These are phyloP conservation scores for Camelus bactrianus DNA, from an alignment of 2,113 vertebrate species.

Conservation along the genomic window DNA sequence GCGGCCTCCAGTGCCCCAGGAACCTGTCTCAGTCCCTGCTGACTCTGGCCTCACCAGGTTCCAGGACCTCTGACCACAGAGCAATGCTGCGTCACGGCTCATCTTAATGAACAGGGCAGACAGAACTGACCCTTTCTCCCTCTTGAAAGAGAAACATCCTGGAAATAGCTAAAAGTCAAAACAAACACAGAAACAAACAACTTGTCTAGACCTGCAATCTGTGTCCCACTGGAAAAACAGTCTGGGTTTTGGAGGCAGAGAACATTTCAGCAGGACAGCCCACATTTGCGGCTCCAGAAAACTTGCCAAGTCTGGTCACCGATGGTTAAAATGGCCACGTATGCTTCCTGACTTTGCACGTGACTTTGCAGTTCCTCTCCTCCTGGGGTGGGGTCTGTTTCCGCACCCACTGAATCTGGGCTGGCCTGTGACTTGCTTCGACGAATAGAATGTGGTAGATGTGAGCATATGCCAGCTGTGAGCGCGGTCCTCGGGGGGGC, in stretches of 20 bases:
- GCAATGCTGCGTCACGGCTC: not conserved
- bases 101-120: constrained; percentile 35
- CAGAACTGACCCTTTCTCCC: constrained; percentile 33
- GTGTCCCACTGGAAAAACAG: constrained; percentile 47
- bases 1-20: not conserved
- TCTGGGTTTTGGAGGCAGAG: constrained; percentile 23
- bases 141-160: constrained; percentile 46
- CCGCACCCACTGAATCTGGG: not conserved
- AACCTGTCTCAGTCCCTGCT: not conserved
- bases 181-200: constrained; percentile 67
- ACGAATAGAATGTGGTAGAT: not conserved
- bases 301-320: not conserved
- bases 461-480: not conserved
- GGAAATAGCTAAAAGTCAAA: constrained; percentile 67
- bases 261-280: not conserved
- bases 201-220: constrained; percentile 30
- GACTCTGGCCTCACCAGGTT: not conserved
- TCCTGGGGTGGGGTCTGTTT: not conserved
- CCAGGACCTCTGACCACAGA: constrained; percentile 28
- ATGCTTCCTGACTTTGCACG: not conserved
- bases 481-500: not conserved
- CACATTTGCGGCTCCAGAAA: not conserved
- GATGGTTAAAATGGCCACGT: not conserved
- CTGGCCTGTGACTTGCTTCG: not conserved
- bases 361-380: not conserved